Evolutionary conservation across 2,888 invertebrate genomes (phyloP), one percentile per base, ranked within the genome.

Genomic region (Dryomyza anilis): DNA sequence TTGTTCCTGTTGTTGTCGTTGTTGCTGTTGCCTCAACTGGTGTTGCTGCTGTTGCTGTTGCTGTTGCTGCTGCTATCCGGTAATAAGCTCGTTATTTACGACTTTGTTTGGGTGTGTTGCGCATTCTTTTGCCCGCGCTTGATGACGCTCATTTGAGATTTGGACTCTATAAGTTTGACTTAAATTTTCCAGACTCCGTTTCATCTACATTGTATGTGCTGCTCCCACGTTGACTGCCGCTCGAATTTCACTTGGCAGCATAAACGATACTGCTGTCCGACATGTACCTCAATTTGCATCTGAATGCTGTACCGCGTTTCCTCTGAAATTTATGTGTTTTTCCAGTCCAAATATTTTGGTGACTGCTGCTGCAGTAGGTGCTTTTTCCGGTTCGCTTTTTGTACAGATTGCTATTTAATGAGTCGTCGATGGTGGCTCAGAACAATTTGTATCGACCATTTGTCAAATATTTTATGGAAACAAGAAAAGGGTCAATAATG

Each of bases 371-470:
- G 16, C n/a, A 16, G 43, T 43, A n/a, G n/a, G n/a, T n/a, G n/a
- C 19, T 16, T 43, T 43, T 43, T 43, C 4, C 48, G 7, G 4
- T 27, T 25, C 14, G 25, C 5, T 52, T 52, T 71, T 67, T 67
- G 59, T 62, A 21, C 60, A 68, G 63, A 69, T 69, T 68, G 64
- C 70, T 50, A 43, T 68, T 67, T 66, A 71, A 70, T 70, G 70
- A 67, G 66, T 69, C 69, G 68, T 68, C 69, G 70, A 52, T 25
- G 50, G 50, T 52, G 50, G 50, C 29, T 52, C 27, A 52, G n/a
- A 12, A 27, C 16, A 29, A 29, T 52, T 52, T 27, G 25, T 27
- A 52, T 16, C 19, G 25, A 29, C 6, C 33, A 53, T 29, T 53
- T 33, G 25, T 53, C 53, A 33, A 12, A 10, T 8, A 53, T 21